A percentile compares a stretch with the other conserved stretches of the same genome.
Conservation (phyloP, 2,113 vertebrate genomes). For the Hydropotes inermis region DNA sequence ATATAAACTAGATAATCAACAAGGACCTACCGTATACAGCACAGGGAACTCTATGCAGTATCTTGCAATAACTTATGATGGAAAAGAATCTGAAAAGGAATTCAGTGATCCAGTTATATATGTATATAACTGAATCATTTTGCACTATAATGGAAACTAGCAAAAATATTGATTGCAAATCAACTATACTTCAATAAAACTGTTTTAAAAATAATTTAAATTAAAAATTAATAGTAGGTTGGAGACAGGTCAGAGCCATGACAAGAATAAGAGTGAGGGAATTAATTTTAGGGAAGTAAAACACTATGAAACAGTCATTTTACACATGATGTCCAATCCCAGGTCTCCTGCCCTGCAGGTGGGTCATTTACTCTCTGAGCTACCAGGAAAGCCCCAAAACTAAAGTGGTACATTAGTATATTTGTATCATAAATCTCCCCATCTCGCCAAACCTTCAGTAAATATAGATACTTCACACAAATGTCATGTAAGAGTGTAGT, state of each 20-base stretch:
- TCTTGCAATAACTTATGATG: background rate
- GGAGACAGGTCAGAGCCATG: background rate
- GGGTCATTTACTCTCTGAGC: background rate
- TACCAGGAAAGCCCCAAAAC: background rate
- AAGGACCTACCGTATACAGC: background rate
- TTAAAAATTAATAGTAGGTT: background rate
- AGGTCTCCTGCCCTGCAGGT: background rate
- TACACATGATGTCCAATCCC: background rate
- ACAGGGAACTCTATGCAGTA: background rate
- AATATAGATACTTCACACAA: background rate
- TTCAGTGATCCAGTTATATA: background rate
- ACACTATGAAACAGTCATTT: background rate
- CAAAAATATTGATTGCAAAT: background rate
- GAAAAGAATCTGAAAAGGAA: background rate
- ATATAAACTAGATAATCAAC: background rate
- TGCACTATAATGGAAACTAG: background rate
- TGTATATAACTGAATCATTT: background rate
- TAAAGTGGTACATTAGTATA: background rate
- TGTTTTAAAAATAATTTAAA: background rate
- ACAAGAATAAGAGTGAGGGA: background rate
- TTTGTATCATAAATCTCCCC: background rate
- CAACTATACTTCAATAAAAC: background rate
- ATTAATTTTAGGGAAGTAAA: background rate
- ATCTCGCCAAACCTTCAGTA: background rate
- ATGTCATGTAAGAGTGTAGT: background rate